These are phyloP conservation scores for Trichomycterus rosablanca DNA, from an alignment of 2,113 vertebrate species.

Conservation along the genomic window DNA sequence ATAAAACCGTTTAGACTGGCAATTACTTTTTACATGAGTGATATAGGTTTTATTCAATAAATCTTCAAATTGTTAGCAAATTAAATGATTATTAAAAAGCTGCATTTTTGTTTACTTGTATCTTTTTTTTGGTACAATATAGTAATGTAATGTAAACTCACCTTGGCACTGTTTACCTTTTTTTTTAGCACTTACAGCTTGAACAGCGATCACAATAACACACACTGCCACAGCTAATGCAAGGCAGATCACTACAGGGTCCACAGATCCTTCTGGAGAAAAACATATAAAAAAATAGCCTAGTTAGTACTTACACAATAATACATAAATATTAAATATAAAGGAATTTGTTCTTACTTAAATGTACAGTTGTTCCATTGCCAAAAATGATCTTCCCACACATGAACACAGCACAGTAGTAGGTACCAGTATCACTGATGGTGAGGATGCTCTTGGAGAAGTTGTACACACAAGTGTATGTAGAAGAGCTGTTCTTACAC, in stretches of 20 bases:
- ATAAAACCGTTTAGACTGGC: too few relatives aligned
- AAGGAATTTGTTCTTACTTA: too few relatives aligned
- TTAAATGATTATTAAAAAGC: too few relatives aligned
- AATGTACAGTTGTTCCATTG: too few relatives aligned
- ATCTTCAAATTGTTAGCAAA: too few relatives aligned
- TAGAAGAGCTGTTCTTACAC: slow-evolving; percentile 8
- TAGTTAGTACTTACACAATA: neutral
- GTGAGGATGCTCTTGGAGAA: too few relatives aligned
- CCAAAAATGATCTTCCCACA: slow-evolving; percentile 54
- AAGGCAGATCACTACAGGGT: slow-evolving; percentile 3
- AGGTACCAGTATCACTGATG: too few relatives aligned
- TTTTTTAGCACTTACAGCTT: neutral
- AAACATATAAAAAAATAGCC: neutral
- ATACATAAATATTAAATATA: too few relatives aligned
- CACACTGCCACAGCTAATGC: slow-evolving; percentile 3
- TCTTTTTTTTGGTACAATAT: neutral
- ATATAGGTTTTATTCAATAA: too few relatives aligned
- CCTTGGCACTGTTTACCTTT: neutral
- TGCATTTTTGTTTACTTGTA: too few relatives aligned
- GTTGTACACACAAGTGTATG: too few relatives aligned
- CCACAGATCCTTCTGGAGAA: neutral
- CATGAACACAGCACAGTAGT: slow-evolving; percentile 51
- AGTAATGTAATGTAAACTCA: neutral
- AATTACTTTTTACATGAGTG: too few relatives aligned
- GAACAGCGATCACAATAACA: slow-evolving; percentile 4